Percentiles rank a stretch among this genome's conserved stretches.
These are phyloP conservation scores for Megalops atlanticus DNA, from an alignment of 2,113 vertebrate genomes.

Conservation along the genomic window DNA sequence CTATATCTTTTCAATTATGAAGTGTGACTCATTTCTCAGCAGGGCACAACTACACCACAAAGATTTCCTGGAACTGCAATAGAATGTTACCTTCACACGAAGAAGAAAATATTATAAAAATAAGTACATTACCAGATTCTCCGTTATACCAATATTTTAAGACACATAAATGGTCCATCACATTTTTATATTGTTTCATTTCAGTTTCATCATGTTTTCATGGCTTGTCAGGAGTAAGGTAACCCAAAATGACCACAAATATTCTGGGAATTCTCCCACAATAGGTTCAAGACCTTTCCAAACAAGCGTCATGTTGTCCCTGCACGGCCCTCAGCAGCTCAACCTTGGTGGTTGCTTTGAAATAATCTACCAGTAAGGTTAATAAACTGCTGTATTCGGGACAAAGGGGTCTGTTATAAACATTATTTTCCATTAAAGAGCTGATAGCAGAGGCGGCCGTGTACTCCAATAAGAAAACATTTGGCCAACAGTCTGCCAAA, in stretches of 20 bases:
- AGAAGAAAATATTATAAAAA: slow-evolving; percentile 15
- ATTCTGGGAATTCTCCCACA: slow-evolving; percentile 62
- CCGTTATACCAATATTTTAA: slow-evolving; percentile 1
- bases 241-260: slow-evolving; percentile 48
- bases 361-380: slow-evolving; percentile 72
- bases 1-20: slow-evolving; percentile 34
- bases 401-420: slow-evolving; percentile 44
- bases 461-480: slow-evolving; percentile 10
- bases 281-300: slow-evolving; percentile 1
- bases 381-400: slow-evolving; percentile 55
- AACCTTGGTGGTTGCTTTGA: slow-evolving; percentile 67
- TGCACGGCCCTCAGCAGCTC: slow-evolving; percentile 46
- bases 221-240: slow-evolving; percentile 43
- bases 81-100: no score
- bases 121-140: background rate
- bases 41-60: background rate
- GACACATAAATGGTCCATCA: slow-evolving; percentile 7
- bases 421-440: slow-evolving; percentile 16
- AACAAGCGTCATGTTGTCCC: slow-evolving; percentile 21
- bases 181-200: slow-evolving; percentile 26
- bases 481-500: background rate
- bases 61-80: slow-evolving; percentile 20
- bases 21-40: slow-evolving; percentile 5
- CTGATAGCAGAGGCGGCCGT: slow-evolving; percentile 14
- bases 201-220: slow-evolving; percentile 20